Evolutionary conservation across 2,797 vertebrate genomes (phyloP), one percentile per base, ranked within the genome.

Genomic region (Poeciliopsis presidionis): DNA sequence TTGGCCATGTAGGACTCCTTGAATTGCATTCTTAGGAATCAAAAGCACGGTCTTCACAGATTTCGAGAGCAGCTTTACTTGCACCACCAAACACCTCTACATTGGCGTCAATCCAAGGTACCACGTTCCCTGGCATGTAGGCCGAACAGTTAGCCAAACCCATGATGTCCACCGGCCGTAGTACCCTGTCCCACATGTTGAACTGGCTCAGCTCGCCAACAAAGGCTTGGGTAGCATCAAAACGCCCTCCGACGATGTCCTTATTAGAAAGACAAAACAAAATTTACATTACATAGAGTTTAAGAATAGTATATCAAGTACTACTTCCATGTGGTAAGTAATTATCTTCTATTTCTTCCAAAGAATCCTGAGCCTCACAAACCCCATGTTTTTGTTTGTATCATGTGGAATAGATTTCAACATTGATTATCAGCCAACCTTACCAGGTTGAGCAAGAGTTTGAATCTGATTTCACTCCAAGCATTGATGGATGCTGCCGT

Each of bases 201-300:
- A 99, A 98, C 91, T 99, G 98, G 94, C 97, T 99, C 93, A 99
- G 93, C 93, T 99, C 98, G 30, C 98, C 98, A 20, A 99, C 98
- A 0, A 99, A 99, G 9, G 98, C 98, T 95, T 99, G 98, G 1
- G 98, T 99, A 81, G 98, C 98, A 49, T 99, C 98, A 9, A 99
- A 99, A 47, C 97, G 96, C 65, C 97, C 98, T 70, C 98, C 98
- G 0, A 99, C 97, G 0, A 97, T 96, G 90, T 99, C 98, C 98
- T 99, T 92, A 5, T 74, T 0, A 25, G 67, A 79, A 55, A 88
- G 14, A 82, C 7, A 84, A 53, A 80, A 73, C 22, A 79, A 81
- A 28, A 45, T 59, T 4, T 4, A 18, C n/a, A 1, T n/a, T 3
- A 12, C 46, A 25, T 75, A 81, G 28, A 73, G 33, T 77, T 18